Conservation (phyloP, 35 echinoderm and acorn worm genomes). For the Stichopus chloronotus region DNA sequence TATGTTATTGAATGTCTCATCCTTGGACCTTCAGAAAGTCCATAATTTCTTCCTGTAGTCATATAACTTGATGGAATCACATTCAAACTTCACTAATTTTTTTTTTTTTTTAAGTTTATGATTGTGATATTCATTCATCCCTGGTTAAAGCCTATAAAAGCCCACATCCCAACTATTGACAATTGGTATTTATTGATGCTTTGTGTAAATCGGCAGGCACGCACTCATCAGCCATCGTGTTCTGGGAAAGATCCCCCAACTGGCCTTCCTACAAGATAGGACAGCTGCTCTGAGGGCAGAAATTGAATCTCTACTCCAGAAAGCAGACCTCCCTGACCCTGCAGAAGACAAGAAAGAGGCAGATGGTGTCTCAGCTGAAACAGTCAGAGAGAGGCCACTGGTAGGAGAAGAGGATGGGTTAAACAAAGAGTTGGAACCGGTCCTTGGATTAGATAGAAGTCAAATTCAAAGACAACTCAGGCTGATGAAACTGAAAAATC, state of each 20-base stretch:
- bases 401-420: not conserved
- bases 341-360: not conserved
- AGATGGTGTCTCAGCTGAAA: not conserved
- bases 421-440: not conserved
- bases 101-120: too few species aligned
- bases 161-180: too few species aligned
- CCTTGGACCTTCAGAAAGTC: too few species aligned
- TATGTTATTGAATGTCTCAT: too few species aligned
- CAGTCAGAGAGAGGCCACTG: not conserved
- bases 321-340: conserved; percentile 54
- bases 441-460: conserved; percentile 28
- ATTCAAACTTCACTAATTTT: too few species aligned
- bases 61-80: too few species aligned
- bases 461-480: conserved; percentile 16
- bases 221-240: conserved; percentile 69
- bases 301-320: conserved; percentile 68
- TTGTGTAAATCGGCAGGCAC: conserved; percentile 59
- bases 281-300: conserved; percentile 72
- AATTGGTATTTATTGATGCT: not conserved
- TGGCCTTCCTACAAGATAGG: conserved; percentile 79
- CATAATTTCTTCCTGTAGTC: too few species aligned
- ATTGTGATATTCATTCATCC: too few species aligned
- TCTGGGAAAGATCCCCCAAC: conserved; percentile 68
- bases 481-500: not conserved
- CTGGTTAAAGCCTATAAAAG: too few species aligned